Percentiles rank a stretch among this genome's conserved stretches.
Conservation (phyloP, 2,113 vertebrate genomes). For the Pedionomus torquatus region DNA sequence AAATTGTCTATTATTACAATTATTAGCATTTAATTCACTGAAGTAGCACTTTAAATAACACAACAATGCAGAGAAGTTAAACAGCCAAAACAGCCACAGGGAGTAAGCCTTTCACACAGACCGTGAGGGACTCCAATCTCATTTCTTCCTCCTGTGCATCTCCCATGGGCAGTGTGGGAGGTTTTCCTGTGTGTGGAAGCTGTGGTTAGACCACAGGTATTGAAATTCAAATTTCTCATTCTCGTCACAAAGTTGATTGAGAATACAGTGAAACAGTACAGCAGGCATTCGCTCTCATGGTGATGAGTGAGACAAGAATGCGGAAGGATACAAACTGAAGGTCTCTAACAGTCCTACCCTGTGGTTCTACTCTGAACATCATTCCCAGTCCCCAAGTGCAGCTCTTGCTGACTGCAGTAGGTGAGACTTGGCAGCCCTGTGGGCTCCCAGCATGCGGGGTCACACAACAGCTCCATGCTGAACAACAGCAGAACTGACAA, state of each 20-base stretch:
- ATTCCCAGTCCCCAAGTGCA: accelerated
- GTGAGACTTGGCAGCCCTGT: accelerated
- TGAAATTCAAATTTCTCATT: not conserved
- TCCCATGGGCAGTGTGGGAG: not conserved
- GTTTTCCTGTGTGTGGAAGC: not conserved
- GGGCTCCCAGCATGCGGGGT: accelerated
- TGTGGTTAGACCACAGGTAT: not conserved
- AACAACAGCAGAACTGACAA: not conserved
- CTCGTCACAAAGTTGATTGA: not conserved
- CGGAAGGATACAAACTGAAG: not conserved
- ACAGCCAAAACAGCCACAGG: not conserved
- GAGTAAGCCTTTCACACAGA: not conserved
- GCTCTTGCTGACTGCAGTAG: not conserved
- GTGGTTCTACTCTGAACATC: accelerated
- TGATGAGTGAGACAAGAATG: not conserved
- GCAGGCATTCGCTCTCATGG: accelerated
- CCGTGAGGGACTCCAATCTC: not conserved
- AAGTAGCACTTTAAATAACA: not conserved
- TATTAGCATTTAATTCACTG: not conserved
- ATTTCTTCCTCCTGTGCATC: not conserved
- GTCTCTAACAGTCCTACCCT: accelerated
- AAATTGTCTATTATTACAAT: not conserved
- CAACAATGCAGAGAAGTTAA: not conserved
- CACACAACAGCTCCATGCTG: not conserved
- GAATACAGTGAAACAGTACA: not conserved